Evolutionary conservation across 2,888 invertebrate species (phyloP), one percentile per base, ranked within the genome.

Genomic region (Boloria selene): DNA sequence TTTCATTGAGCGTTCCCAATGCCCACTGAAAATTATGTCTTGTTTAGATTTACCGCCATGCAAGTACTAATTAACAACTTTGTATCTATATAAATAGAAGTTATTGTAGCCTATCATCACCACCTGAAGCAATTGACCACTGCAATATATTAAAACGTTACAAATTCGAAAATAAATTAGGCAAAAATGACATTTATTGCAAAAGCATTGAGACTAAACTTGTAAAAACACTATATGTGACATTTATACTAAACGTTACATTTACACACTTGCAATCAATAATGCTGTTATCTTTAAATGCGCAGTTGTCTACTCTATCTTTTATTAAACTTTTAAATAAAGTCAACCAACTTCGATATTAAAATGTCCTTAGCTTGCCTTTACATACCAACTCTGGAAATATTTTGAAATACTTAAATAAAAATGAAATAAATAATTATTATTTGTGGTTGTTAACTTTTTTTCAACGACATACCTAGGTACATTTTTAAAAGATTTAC

Each of bases 281-380:
- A 47, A 60, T 49, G 26, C 3, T 58, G 26, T 58, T 64, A 64
- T 64, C 51, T 61, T 16, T 45, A 51, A 55, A 31, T 63, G 55
- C 63, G 63, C 55, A 63, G 50, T 63, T 52, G 58, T 64, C 58
- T 64, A n/a, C 26, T 16, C 14, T 44, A 6, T 55, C 42, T 54
- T 42, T 55, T 42, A 42, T 42, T 55, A 55, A 55, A 56, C 45
- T 45, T 26, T 56, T 22, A n/a, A 45, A 16, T 16, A 45, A 18
- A 3, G 4, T 45, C 16, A 42, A 22, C n/a, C 7, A 7, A 38
- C 31, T 38, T 22, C 45, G n/a, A 22, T 22, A 3, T 13, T 22
- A 44, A n/a, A n/a, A n/a, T 16, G 22, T 0, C 7, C 22, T 45
- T 18, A 18, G 14, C n/a, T n/a, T n/a, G 4, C 6, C 13, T 18